Conservation (phyloP, 2,888 invertebrate genomes). For the Taphrorychus bicolor region DNA sequence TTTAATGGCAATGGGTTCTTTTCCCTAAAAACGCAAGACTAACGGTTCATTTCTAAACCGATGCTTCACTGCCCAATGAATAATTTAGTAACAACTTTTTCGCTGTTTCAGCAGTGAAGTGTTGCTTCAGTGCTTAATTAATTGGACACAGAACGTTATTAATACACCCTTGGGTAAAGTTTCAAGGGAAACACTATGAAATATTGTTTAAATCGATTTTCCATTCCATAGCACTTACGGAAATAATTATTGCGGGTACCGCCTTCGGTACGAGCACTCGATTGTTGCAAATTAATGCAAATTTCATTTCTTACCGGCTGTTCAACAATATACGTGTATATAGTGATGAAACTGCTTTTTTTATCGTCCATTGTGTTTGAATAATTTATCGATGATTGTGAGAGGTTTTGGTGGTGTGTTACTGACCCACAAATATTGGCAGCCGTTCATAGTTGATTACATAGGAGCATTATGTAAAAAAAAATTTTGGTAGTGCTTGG, state of each 20-base stretch:
- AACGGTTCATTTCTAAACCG: background rate
- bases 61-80: background rate
- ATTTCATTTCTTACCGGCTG: background rate
- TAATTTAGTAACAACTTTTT: background rate
- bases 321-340: background rate
- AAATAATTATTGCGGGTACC: background rate
- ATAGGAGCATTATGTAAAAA: too few species aligned
- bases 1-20: background rate
- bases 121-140: background rate
- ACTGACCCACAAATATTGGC: too few species aligned
- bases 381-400: background rate
- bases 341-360: background rate
- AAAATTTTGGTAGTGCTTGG: too few species aligned
- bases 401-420: background rate
- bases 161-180: background rate
- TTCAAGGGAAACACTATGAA: too few species aligned
- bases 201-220: background rate
- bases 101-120: background rate
- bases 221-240: background rate
- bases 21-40: background rate
- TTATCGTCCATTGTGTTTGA: background rate
- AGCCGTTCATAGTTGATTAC: too few species aligned
- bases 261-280: background rate
- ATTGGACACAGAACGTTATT: background rate
- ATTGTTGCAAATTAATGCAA: background rate